Evolutionary conservation across 2,797 vertebrate species (phyloP), one percentile per base, ranked within the genome.

Genomic region (Paedocypris micromegethes): DNA sequence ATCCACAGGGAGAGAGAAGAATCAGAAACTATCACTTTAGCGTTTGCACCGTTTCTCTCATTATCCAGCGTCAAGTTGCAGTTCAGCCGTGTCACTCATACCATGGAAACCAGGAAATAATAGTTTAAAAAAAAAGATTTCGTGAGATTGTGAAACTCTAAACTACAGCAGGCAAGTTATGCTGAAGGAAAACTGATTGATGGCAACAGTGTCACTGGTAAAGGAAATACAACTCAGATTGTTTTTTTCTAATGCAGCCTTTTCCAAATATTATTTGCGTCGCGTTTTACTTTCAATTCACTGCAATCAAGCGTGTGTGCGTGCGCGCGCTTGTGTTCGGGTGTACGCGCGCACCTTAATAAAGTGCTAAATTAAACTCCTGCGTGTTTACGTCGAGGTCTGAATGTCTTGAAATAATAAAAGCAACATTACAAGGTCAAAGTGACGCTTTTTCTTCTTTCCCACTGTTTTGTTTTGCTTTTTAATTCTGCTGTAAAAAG

Each of bases 11-110:
- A 77, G 50, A 1, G 1, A 58, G 86, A 83, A 81, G 91, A 92
- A 90, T 86, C 86, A 88, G 89, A 86, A 93, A 94, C 91, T 92
- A 93, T 95, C 91, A 93, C 92, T 95, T 92, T 91, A 92, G 89
- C 89, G 89, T 93, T 94, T 89, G 82, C 90, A 90, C 90, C 92
- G 92, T 95, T 95, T 91, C 90, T 90, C 91, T 95, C 92, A 93
- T 95, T 94, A 93, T 87, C 87, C 85, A 76, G 84, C 86, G 85
- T 87, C 90, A 87, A 93, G 84, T 86, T 81, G 81, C 58, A 77
- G 71, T 62, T 60, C 60, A 77, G 67, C 51, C 47, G 49, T 4
- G 70, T 37, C 63, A 74, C 64, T 79, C 72, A 70, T 45, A 39
- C n/a, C 50, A 40, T n/a, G 49, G 9, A 54, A 9, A 40, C 9